phyloP scores from a whole-genome alignment of 2,113 vertebrate species.

The Genyomyrus donnyi region DNA sequence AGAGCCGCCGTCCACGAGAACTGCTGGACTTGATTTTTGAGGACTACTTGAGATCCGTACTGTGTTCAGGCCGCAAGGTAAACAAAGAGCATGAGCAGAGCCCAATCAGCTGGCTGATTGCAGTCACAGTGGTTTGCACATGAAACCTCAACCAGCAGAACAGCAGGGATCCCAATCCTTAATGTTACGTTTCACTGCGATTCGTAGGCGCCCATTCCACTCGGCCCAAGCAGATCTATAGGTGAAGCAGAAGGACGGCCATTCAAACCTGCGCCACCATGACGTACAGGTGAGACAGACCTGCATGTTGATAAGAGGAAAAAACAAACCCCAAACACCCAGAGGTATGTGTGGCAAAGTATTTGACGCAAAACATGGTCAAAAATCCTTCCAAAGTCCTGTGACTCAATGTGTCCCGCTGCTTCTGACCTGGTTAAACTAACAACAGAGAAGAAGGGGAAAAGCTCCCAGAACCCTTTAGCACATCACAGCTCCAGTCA shows the following conservation, averaged over 20 bases:
- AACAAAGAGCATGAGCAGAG: neutral
- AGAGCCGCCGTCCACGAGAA: neutral
- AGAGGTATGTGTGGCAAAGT: slow-evolving; percentile 96
- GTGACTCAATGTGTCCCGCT: slow-evolving; percentile 73
- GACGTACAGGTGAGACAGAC: neutral
- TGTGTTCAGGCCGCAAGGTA: neutral
- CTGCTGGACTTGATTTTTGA: neutral
- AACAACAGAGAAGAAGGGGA: slow-evolving; percentile 25
- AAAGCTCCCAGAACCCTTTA: slow-evolving; percentile 28
- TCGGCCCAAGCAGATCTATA: neutral
- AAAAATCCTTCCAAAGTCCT: slow-evolving; percentile 98
- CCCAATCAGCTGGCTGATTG: neutral
- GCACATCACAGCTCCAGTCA: neutral
- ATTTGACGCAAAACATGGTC: slow-evolving; percentile 93
- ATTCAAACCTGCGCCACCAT: neutral
- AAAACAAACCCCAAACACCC: neutral
- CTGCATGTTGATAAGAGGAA: neutral
- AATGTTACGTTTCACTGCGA: neutral
- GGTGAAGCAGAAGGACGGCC: neutral
- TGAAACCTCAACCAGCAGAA: neutral
- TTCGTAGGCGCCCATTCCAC: neutral
- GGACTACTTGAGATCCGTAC: neutral
- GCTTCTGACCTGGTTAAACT: slow-evolving; percentile 30
- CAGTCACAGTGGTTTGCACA: neutral
- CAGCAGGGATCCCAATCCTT: neutral